Evolutionary conservation across 1,140 invertebrate species (phyloP).

Genomic region (Rhizoglyphus robini): DNA sequence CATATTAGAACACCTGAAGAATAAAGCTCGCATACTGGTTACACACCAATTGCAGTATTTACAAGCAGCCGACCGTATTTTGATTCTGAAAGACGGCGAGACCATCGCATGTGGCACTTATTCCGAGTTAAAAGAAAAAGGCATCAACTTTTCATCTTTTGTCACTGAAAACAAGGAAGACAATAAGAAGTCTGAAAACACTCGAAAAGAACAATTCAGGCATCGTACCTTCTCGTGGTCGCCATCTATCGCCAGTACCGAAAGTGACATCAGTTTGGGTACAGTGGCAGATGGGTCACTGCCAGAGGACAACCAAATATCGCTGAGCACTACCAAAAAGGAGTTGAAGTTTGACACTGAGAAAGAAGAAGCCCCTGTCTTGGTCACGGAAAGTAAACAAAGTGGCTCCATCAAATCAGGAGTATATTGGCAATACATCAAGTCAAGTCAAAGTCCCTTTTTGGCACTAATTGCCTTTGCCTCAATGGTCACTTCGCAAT

Average conservation of each 20-base stretch:
- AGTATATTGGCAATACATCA: slow-evolving; percentile 26
- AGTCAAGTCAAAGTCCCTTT: slow-evolving; percentile 22
- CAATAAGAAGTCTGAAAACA: neutral
- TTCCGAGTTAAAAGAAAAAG: slow-evolving; percentile 9
- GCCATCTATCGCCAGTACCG: neutral
- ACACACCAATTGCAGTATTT: slow-evolving; percentile 41
- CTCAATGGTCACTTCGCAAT: slow-evolving; percentile 20
- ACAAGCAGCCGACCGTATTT: slow-evolving; percentile 54
- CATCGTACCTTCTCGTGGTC: slow-evolving; percentile 2
- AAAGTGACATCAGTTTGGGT: slow-evolving; percentile 8
- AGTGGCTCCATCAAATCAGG: slow-evolving; percentile 9
- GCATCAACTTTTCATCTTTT: slow-evolving; percentile 15
- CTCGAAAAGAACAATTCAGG: neutral
- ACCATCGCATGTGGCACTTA: slow-evolving; percentile 8
- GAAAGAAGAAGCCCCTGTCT: too few species aligned
- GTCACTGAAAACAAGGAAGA: neutral
- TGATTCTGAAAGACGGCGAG: slow-evolving; percentile 49
- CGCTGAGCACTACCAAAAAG: too few species aligned
- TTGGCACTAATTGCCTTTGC: slow-evolving; percentile 20
- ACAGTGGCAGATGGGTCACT: neutral
- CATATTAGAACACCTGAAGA: slow-evolving; percentile 10
- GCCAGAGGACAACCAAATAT: neutral
- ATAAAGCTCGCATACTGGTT: slow-evolving; percentile 30
- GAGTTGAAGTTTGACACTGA: too few species aligned
- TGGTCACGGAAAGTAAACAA: too few species aligned